phyloP scores from a whole-genome alignment of 2,888 invertebrate genomes.

The Scaeva pyrastri region DNA sequence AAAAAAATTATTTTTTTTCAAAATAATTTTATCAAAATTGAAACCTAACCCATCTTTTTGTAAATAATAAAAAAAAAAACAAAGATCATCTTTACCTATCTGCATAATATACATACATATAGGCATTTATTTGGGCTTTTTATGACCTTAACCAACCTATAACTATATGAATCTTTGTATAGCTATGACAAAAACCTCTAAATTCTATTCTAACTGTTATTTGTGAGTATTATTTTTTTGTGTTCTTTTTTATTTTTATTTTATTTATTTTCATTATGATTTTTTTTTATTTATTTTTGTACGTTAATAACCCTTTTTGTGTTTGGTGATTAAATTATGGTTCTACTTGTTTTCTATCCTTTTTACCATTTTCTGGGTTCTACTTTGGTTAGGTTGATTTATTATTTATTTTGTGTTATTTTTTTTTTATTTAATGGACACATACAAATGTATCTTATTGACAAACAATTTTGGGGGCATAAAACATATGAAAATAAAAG shows the following conservation, averaged over 20 bases:
- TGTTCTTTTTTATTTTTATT: slow-evolving; percentile 22
- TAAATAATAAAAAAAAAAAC: slow-evolving; percentile 66
- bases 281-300: slow-evolving; percentile 15
- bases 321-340: neutral
- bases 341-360: slow-evolving; percentile 30
- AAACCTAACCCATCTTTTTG: slow-evolving; percentile 50
- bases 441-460: slow-evolving; percentile 27
- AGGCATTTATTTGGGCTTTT: slow-evolving; percentile 35
- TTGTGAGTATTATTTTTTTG: slow-evolving; percentile 68
- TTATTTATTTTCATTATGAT: slow-evolving; percentile 20
- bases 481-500: slow-evolving; percentile 33
- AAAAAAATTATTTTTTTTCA: slow-evolving; percentile 43
- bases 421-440: slow-evolving; percentile 27
- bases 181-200: slow-evolving; percentile 52
- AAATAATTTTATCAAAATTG: neutral
- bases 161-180: slow-evolving; percentile 32
- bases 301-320: neutral
- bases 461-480: slow-evolving; percentile 11
- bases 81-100: slow-evolving; percentile 36
- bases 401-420: slow-evolving; percentile 33
- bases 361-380: slow-evolving; percentile 39
- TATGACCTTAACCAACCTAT: slow-evolving; percentile 30
- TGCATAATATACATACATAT: slow-evolving; percentile 2
- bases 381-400: slow-evolving; percentile 72
- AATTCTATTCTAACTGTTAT: slow-evolving; percentile 58